phyloP scores from a whole-genome alignment of 2,113 vertebrate species.

The Struthidea cinerea region DNA sequence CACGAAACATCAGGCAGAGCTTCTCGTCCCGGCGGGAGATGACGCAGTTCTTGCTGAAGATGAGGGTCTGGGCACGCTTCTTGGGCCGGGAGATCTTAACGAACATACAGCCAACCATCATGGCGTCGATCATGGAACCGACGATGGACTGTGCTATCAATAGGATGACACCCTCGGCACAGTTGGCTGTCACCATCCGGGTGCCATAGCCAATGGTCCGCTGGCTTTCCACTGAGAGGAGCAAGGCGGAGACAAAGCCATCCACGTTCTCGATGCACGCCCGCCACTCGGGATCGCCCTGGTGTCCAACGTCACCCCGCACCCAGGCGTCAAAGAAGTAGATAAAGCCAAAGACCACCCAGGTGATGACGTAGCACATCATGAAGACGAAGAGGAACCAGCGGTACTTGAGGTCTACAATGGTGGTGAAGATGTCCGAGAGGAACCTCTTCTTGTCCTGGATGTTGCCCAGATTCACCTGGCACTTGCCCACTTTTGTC shows the following conservation, averaged over 20 bases:
- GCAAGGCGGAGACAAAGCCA: slow-evolving; percentile 76
- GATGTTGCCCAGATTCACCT: slow-evolving; percentile 81
- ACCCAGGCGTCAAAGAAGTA: slow-evolving; percentile 78
- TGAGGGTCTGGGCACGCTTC: slow-evolving; percentile 82
- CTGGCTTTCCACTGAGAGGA: slow-evolving; percentile 83
- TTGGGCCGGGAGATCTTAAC: slow-evolving; percentile 86
- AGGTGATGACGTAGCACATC: slow-evolving; percentile 80
- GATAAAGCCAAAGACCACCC: slow-evolving; percentile 75
- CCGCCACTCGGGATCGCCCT: slow-evolving; percentile 69
- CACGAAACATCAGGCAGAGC: slow-evolving; percentile 81
- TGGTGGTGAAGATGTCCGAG: slow-evolving; percentile 83
- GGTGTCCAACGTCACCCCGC: slow-evolving; percentile 72
- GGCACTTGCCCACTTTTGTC: slow-evolving; percentile 82
- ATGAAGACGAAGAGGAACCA: slow-evolving; percentile 85
- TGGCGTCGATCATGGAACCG: slow-evolving; percentile 79
- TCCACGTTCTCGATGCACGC: slow-evolving; percentile 79
- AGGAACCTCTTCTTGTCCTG: slow-evolving; percentile 79
- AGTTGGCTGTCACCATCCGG: slow-evolving; percentile 80
- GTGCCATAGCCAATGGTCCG: slow-evolving; percentile 81
- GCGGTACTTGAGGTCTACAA: slow-evolving; percentile 83
- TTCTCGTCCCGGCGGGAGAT: slow-evolving; percentile 75
- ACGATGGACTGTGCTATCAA: slow-evolving; percentile 81
- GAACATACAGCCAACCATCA: slow-evolving; percentile 88
- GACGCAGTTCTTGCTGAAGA: slow-evolving; percentile 83
- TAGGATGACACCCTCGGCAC: slow-evolving; percentile 71